Conservation (phyloP, 2,888 invertebrate genomes). For the Pecten maximus region DNA sequence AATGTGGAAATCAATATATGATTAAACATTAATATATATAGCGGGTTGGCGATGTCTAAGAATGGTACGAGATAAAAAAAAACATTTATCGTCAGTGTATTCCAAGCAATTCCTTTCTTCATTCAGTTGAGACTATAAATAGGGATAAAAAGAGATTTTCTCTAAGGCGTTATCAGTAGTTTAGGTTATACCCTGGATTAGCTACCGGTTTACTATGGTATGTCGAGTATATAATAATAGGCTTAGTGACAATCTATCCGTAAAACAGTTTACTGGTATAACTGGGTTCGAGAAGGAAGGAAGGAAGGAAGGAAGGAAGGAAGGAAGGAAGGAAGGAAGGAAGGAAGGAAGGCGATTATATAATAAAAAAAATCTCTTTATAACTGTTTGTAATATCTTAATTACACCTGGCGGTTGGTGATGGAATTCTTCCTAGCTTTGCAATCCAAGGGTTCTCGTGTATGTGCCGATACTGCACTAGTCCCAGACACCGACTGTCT, state of each 20-base stretch:
- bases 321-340: too few relatives aligned
- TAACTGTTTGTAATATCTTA: not conserved
- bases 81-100: not conserved
- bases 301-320: too few relatives aligned
- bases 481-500: too few relatives aligned
- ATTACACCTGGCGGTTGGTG: too few relatives aligned
- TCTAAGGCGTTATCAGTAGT: not conserved
- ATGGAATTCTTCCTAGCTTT: too few relatives aligned
- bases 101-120: not conserved
- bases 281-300: not conserved
- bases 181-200: not conserved
- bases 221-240: not conserved
- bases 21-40: constrained; percentile 24
- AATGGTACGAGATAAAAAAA: not conserved
- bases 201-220: not conserved
- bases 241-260: not conserved
- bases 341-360: too few relatives aligned
- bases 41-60: not conserved
- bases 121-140: not conserved
- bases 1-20: not conserved
- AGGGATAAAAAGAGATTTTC: constrained; percentile 1
- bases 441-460: too few relatives aligned
- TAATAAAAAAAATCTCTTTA: not conserved
- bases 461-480: too few relatives aligned
- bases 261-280: not conserved